Evolutionary conservation across 1,140 invertebrate species (phyloP), one percentile per base, ranked within the genome.

Genomic region (Microplitis demolitor): DNA sequence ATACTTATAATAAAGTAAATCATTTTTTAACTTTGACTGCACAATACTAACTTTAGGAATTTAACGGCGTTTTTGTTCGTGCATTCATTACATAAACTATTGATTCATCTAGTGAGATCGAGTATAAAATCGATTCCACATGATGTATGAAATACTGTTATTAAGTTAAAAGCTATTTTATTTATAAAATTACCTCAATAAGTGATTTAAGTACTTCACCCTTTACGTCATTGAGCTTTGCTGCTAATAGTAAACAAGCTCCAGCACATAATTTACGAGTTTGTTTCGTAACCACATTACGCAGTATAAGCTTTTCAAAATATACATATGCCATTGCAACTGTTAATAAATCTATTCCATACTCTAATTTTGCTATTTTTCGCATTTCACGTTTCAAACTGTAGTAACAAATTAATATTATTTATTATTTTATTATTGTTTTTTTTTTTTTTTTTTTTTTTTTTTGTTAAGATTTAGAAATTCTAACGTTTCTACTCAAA

Each of bases 301-400:
- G 93, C 51, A 99, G 87, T 80, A 98, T 97, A 4, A 99, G 88
- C 82, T 98, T 98, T 86, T 99, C 97, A 89, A 98, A 99, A 86
- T 97, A 98, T 34, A 99, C 97, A 85, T 98, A 98, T 0, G 97
- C 94, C 88, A 97, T 96, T 39, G 97, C 97, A 16, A 98, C 95
- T 8, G 95, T 97, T 72, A 98, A 87, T 53, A 98, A 87, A 88
- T 99, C 97, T 74, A 94, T 89, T 74, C 92, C 93, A 79, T 91
- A 93, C 83, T 98, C 96, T 71, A 92, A 88, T 85, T 95, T 95
- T 2, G 94, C 95, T 73, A 98, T 98, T 88, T 96, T 95, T 24
- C 94, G 89, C 96, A 99, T 96, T 89, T 98, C 97, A 77, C 95
- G 91, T 87, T 99, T 99, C 63, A 99, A 91, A 83, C 95, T 97